Conservation (phyloP, 2,888 invertebrate genomes). For the Ennomos erosarius region DNA sequence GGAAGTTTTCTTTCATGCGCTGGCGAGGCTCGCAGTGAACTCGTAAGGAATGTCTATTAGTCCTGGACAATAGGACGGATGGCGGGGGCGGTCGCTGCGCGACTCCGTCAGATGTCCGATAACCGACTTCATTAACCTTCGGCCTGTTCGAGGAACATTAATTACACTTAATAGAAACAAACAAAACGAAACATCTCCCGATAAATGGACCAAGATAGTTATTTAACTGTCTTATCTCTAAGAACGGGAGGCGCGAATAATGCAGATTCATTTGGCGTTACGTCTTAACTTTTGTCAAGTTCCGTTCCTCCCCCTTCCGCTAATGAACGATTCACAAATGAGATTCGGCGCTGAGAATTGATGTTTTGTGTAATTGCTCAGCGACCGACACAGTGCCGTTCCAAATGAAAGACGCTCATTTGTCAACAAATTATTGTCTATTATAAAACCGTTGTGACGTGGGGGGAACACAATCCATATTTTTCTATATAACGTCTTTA, state of each 20-base stretch:
- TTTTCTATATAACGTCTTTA: no score
- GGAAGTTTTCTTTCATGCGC: slow-evolving; percentile 31
- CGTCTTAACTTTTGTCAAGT: slow-evolving; percentile 78
- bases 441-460: slow-evolving; percentile 3
- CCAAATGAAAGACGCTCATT: slow-evolving; percentile 38
- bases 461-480: no score
- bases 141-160: slow-evolving; percentile 67
- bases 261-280: slow-evolving; percentile 75
- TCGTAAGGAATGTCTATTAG: slow-evolving; percentile 45
- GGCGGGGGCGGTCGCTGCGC: slow-evolving; percentile 8
- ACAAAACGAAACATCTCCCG: slow-evolving; percentile 74
- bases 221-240: slow-evolving; percentile 78
- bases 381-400: slow-evolving; percentile 38
- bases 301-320: slow-evolving; percentile 65
- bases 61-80: slow-evolving; percentile 38
- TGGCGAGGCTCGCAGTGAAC: slow-evolving; percentile 21
- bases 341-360: slow-evolving; percentile 69
- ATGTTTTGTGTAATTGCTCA: slow-evolving; percentile 75
- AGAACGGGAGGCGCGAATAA: slow-evolving; percentile 61
- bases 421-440: slow-evolving; percentile 28
- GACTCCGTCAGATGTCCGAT: slow-evolving; percentile 68
- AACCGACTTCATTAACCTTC: slow-evolving; percentile 78
- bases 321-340: slow-evolving; percentile 75
- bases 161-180: slow-evolving; percentile 82
- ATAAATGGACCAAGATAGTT: slow-evolving; percentile 79